phyloP scores from a whole-genome alignment of 1,140 invertebrate species.

The Drosophila mayri region DNA sequence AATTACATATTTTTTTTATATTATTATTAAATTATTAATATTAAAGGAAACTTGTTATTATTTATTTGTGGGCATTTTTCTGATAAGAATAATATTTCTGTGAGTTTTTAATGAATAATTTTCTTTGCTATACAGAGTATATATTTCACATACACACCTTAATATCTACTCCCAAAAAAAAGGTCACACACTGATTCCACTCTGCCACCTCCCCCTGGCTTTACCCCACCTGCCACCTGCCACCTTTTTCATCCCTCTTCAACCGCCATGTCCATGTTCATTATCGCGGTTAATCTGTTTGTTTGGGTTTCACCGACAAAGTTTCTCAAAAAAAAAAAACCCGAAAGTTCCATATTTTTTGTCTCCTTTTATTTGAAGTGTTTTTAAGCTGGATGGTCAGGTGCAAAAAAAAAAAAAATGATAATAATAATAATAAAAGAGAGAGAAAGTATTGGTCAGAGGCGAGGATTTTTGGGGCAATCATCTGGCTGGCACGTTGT shows the following conservation, averaged over 20 bases:
- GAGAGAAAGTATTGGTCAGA: slow-evolving; percentile 54
- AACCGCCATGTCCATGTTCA: slow-evolving; percentile 66
- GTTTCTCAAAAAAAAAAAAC: slow-evolving; percentile 34
- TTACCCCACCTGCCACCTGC: not conserved
- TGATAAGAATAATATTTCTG: too few species aligned
- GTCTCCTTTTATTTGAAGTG: slow-evolving; percentile 38
- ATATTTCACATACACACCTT: not conserved
- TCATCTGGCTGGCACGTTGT: slow-evolving; percentile 74
- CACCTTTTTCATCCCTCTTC: slow-evolving; percentile 10
- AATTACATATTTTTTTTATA: not conserved
- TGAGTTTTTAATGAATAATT: too few species aligned
- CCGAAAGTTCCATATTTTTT: slow-evolving; percentile 29
- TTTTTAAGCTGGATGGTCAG: slow-evolving; percentile 74
- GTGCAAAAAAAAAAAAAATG: slow-evolving; percentile 66
- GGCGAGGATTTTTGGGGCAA: slow-evolving; percentile 38
- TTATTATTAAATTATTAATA: not conserved
- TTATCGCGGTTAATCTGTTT: slow-evolving; percentile 82
- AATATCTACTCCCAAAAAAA: not conserved
- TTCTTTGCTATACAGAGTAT: not conserved
- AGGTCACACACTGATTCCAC: slow-evolving; percentile 1
- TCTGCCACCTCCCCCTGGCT: not conserved
- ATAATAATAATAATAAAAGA: slow-evolving; percentile 14
- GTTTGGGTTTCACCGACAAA: slow-evolving; percentile 64
- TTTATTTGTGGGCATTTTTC: too few species aligned
- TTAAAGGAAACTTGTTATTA: too few species aligned